A percentile compares a stretch with the other conserved stretches of the same genome.
Conservation (phyloP, 1,140 invertebrate species). For the Drosophila eugracilis region DNA sequence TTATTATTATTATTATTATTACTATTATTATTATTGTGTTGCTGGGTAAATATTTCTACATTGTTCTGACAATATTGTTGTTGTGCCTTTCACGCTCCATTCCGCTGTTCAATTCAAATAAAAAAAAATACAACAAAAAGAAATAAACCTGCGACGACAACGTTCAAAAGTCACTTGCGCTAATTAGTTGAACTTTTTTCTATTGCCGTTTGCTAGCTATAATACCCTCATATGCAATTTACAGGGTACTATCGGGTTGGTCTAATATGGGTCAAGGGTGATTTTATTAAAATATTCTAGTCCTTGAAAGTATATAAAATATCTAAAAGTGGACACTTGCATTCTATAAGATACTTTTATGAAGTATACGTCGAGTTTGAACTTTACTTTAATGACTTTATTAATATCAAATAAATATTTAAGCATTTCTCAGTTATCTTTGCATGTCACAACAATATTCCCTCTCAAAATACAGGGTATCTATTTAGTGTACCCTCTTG, state of each 20-base stretch:
- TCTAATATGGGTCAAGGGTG: conserved; percentile 20
- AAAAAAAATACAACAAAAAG: conserved; percentile 4
- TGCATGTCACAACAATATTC: no score
- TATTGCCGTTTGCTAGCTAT: conserved; percentile 43
- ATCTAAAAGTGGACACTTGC: no score
- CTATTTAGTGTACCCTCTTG: background rate
- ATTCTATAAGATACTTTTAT: no score
- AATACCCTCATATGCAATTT: conserved; percentile 29
- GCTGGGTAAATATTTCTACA: conserved; percentile 51
- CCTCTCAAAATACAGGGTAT: conserved; percentile 1
- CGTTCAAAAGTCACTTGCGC: conserved; percentile 80
- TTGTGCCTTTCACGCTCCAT: conserved; percentile 25
- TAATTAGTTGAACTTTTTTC: conserved; percentile 78
- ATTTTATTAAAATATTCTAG: background rate
- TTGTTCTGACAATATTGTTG: conserved; percentile 33
- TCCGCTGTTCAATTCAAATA: conserved; percentile 32
- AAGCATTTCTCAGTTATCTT: no score
- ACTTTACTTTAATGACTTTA: no score
- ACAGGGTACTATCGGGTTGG: conserved; percentile 14
- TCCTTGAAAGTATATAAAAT: no score
- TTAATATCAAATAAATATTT: no score
- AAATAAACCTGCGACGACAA: conserved; percentile 28
- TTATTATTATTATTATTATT: conserved; percentile 50
- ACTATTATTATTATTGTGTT: conserved; percentile 40
- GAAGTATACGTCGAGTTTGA: no score